A percentile compares a stretch with the other conserved stretches of the same genome.
Conservation (phyloP, 2,797 vertebrate genomes). For the Orientallactaga sibirica region DNA sequence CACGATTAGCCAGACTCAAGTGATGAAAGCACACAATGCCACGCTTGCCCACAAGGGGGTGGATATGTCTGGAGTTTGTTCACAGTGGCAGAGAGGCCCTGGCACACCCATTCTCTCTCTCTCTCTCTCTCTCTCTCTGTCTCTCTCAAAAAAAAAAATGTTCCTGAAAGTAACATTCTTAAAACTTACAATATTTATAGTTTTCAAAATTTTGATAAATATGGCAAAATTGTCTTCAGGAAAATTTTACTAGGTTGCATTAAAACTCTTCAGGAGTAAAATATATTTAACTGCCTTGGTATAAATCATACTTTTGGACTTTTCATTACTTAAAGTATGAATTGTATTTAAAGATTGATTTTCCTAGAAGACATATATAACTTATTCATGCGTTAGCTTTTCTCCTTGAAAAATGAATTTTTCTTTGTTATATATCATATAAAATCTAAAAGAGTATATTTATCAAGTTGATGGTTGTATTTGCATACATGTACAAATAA, state of each 20-base stretch:
- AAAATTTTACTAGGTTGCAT: neutral
- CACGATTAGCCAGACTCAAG: too few relatives aligned
- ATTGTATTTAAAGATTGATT: neutral
- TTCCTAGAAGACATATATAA: neutral
- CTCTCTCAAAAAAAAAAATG: neutral
- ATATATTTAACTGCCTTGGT: neutral
- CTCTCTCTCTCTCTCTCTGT: too few relatives aligned
- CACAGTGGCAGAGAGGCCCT: too few relatives aligned
- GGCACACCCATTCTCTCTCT: too few relatives aligned
- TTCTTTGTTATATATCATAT: neutral
- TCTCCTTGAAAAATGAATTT: neutral
- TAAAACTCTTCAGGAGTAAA: neutral
- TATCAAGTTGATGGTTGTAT: neutral
- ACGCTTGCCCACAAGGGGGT: too few relatives aligned
- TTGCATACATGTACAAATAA: neutral
- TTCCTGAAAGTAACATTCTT: neutral
- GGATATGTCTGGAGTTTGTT: too few relatives aligned
- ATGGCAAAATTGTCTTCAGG: neutral
- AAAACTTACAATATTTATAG: neutral
- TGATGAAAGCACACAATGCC: too few relatives aligned
- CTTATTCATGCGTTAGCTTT: neutral
- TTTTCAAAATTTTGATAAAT: neutral
- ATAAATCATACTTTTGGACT: neutral
- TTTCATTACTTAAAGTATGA: slow-evolving; percentile 30
- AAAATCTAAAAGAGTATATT: neutral